Conservation (phyloP, 2,113 vertebrate genomes). For the Mionectes macconnelli region DNA sequence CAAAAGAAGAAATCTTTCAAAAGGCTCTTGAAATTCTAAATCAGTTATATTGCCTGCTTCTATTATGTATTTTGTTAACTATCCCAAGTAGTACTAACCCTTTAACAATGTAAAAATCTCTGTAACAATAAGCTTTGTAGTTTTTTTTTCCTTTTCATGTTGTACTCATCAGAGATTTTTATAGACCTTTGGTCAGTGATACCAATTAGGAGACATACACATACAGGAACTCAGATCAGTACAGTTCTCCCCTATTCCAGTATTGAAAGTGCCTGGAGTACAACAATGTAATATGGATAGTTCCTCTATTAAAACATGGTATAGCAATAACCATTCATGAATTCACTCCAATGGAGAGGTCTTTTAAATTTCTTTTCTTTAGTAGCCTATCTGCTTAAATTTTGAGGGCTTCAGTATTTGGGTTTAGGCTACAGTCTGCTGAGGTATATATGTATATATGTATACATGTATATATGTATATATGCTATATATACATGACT, state of each 20-base stretch:
- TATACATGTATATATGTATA: not conserved
- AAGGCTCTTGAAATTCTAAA: conserved; percentile 32
- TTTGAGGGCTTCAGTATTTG: not conserved
- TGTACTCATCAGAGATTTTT: not conserved
- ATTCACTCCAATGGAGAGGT: not conserved
- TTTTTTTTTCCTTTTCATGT: not conserved
- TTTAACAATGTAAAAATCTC: not conserved
- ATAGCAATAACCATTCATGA: not conserved
- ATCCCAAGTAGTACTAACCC: not conserved
- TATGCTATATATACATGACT: rapidly evolving
- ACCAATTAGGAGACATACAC: not conserved
- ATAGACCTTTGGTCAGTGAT: not conserved
- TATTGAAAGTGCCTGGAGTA: not conserved
- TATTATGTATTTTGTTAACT: conserved; percentile 21
- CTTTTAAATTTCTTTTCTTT: not conserved
- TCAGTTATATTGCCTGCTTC: not conserved
- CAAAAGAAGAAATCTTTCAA: conserved; percentile 22
- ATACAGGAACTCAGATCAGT: not conserved
- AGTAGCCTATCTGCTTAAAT: not conserved
- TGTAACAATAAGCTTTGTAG: not conserved
- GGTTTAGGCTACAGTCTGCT: not conserved
- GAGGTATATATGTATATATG: not conserved
- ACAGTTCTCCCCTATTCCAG: not conserved
- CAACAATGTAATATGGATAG: not conserved
- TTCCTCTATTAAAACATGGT: not conserved